phyloP scores from a whole-genome alignment of 2,888 invertebrate genomes.

The Plemyria rubiginata region DNA sequence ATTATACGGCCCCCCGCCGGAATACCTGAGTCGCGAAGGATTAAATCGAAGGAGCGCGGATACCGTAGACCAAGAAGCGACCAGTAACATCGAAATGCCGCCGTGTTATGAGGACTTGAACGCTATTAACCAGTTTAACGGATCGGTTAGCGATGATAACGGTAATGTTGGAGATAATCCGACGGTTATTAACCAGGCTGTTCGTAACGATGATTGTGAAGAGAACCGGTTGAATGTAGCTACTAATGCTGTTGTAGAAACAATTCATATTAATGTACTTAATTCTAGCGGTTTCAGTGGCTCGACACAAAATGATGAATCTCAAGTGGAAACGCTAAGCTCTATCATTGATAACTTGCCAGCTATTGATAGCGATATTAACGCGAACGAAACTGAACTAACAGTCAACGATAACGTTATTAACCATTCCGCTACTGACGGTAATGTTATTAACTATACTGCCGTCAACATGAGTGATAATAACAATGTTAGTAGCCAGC shows the following conservation, averaged over 20 bases:
- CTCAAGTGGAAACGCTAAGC: conserved; percentile 51
- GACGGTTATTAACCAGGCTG: conserved; percentile 16
- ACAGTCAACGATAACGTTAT: conserved; percentile 12
- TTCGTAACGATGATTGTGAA: conserved; percentile 10
- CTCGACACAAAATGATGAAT: conserved; percentile 36
- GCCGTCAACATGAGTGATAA: not conserved
- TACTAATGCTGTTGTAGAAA: conserved; percentile 28
- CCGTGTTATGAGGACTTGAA: conserved; percentile 72
- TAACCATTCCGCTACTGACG: conserved; percentile 17
- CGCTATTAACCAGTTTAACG: conserved; percentile 12
- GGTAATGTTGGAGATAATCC: conserved; percentile 19
- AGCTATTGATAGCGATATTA: conserved; percentile 74
- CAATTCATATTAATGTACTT: conserved; percentile 29
- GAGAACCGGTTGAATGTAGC: conserved; percentile 34
- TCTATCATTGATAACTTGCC: conserved; percentile 74
- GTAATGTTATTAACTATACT: not conserved
- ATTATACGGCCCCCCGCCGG: conserved; percentile 77
- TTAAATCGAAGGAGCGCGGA: conserved; percentile 46
- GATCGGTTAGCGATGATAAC: conserved; percentile 1
- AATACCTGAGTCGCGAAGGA: conserved; percentile 65
- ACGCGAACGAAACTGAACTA: conserved; percentile 61
- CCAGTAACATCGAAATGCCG: conserved; percentile 71
- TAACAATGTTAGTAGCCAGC: not conserved
- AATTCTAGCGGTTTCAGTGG: not conserved
- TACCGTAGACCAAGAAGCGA: conserved; percentile 61